phyloP scores from a whole-genome alignment of 2,888 invertebrate genomes.

The Apamea crenata region DNA sequence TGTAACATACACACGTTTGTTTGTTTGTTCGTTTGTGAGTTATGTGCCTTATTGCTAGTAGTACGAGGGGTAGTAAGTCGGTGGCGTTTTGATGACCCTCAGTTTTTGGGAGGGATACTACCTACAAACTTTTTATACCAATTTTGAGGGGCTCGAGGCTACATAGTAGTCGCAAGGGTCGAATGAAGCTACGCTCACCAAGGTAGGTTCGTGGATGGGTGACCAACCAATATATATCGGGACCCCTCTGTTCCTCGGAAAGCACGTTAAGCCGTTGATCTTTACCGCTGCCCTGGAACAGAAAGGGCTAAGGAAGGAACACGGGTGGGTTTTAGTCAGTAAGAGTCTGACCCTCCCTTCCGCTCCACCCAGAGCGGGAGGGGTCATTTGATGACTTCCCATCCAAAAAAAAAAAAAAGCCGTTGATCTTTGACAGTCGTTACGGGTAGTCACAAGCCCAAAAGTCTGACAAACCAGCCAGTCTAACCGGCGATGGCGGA shows the following conservation, averaged over 20 bases:
- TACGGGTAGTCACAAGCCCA: background rate
- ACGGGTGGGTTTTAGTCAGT: too few relatives aligned
- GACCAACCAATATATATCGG: background rate
- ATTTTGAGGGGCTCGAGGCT: background rate
- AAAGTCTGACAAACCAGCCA: background rate
- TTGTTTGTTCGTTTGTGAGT: slow-evolving; percentile 48
- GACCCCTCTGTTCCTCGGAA: background rate
- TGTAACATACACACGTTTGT: slow-evolving; percentile 46
- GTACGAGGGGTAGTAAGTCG: slow-evolving; percentile 16
- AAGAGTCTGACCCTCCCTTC: too few relatives aligned
- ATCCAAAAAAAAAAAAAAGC: too few relatives aligned
- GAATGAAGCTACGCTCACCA: background rate
- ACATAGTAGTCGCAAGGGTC: background rate
- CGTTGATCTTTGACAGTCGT: background rate
- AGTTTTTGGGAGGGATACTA: background rate
- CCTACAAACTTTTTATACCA: background rate
- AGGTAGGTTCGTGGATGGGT: background rate
- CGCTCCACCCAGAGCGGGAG: too few relatives aligned
- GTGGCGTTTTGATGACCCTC: slow-evolving; percentile 6
- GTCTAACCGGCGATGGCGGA: too few relatives aligned
- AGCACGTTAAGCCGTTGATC: background rate
- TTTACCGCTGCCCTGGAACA: too few relatives aligned
- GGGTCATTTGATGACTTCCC: too few relatives aligned
- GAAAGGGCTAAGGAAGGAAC: too few relatives aligned
- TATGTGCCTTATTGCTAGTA: slow-evolving; percentile 31